Conservation (phyloP, 2,113 vertebrate genomes). For the Micromys minutus region DNA sequence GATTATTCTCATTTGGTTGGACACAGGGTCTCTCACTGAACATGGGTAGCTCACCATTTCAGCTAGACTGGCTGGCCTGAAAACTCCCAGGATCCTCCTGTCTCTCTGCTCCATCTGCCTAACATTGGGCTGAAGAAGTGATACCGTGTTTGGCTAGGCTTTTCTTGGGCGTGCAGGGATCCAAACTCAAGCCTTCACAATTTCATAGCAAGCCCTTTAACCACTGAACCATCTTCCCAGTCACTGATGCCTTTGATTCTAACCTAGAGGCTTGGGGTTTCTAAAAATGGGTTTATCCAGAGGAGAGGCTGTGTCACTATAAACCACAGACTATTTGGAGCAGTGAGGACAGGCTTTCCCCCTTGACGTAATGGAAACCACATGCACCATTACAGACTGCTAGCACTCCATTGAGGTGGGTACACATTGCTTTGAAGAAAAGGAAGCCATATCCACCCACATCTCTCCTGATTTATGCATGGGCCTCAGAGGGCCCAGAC, state of each 20-base stretch:
- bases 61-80: not conserved
- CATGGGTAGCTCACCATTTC: not conserved
- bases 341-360: conserved; percentile 42
- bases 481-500: conserved; percentile 81
- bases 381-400: conserved; percentile 66
- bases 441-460: conserved; percentile 84
- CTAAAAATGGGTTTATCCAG: not conserved
- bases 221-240: not conserved
- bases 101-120: not conserved
- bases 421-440: conserved; percentile 81
- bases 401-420: conserved; percentile 67
- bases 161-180: not conserved
- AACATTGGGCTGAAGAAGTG: not conserved
- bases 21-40: not conserved
- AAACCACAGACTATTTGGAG: not conserved
- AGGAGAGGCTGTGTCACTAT: not conserved
- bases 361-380: conserved; percentile 82
- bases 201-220: not conserved
- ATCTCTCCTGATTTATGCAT: conserved; percentile 89
- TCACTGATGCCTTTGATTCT: not conserved
- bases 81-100: not conserved
- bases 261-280: not conserved
- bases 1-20: not conserved
- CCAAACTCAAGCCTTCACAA: not conserved
- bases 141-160: not conserved